phyloP scores from a whole-genome alignment of 2,797 vertebrate genomes.

The Onychomys torridus region DNA sequence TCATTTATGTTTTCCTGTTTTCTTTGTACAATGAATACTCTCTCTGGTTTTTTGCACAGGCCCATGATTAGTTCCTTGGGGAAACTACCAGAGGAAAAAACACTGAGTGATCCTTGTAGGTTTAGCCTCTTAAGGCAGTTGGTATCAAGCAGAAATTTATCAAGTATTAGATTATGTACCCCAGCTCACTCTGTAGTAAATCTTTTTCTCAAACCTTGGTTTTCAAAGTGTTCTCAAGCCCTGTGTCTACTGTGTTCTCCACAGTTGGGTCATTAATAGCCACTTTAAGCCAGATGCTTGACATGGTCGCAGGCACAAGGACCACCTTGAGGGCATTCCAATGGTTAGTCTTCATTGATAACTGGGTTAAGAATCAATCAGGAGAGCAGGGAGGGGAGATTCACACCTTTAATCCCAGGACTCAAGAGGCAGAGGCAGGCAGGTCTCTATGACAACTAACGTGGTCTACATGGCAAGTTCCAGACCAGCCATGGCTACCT shows the following conservation, averaged over 20 bases:
- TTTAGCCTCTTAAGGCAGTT: not conserved
- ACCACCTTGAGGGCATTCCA: not conserved
- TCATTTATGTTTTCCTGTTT: not conserved
- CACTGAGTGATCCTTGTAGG: not conserved
- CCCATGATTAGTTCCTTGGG: not conserved
- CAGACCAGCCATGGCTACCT: not conserved
- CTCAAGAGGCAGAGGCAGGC: not conserved
- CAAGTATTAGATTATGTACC: not conserved
- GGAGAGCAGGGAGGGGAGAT: no score
- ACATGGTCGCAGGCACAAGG: not conserved
- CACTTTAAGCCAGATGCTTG: not conserved
- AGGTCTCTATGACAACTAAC: not conserved
- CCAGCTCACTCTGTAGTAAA: not conserved
- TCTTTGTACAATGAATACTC: not conserved
- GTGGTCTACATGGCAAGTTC: not conserved
- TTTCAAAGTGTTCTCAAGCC: not conserved
- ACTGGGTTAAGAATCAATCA: not conserved
- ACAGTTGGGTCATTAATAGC: not conserved
- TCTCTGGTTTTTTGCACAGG: not conserved
- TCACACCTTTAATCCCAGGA: not conserved
- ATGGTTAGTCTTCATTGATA: not conserved
- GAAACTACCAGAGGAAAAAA: constrained; percentile 1
- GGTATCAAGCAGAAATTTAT: not conserved
- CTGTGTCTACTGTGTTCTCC: not conserved
- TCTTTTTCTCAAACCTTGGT: not conserved